Evolutionary conservation across 37 sponge, comb jelly and placozoan species (phyloP), one percentile per base, ranked within the genome.

Genomic region (Eunapius fragilis): DNA sequence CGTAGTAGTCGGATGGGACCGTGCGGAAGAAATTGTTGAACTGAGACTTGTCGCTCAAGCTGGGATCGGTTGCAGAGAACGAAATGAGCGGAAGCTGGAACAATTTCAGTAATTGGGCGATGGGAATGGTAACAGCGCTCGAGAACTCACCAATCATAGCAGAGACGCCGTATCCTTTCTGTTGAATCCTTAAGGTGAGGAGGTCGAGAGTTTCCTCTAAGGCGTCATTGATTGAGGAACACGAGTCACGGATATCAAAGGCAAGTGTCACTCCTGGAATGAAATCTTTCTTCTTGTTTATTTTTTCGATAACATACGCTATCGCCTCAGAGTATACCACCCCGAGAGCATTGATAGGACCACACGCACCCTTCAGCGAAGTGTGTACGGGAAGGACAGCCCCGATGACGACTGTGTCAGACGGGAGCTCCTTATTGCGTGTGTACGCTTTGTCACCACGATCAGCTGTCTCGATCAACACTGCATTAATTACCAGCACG

Each of bases 11-110:
- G 2, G 96, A 89, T 37, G 96, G 94, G 14, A 96, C 74, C 0
- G 94, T 91, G 22, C 96, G 88, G 25, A 96, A 73, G 75, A 96
- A 96, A 68, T 88, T 93, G 26, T 84, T 81, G 80, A 89, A 96
- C 25, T 87, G 49, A 26, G 84, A 77, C 37, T 86, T 92, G 72
- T 96, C 94, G 50, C 94, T 91, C 19, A 96, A 80, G 4, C 82
- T 47, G 12, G 67, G 81, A 28, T 81, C 76, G 37, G 96, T 94
- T 25, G 94, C 87, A 14, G 91, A 89, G 70, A 88, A 91, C 37
- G 91, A 88, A 28, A 96, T 82, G 75, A 89, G 94, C 4, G 96
- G 94, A 30, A 96, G 76, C 17, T 74, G 25, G 74, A 94, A 96
- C 37, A 93, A 68, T 34, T 89, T 22, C 2, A 96, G 82, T 28